These are phyloP conservation scores for Drosophila demipolita DNA, from an alignment of 2,888 invertebrate species.

Conservation along the genomic window DNA sequence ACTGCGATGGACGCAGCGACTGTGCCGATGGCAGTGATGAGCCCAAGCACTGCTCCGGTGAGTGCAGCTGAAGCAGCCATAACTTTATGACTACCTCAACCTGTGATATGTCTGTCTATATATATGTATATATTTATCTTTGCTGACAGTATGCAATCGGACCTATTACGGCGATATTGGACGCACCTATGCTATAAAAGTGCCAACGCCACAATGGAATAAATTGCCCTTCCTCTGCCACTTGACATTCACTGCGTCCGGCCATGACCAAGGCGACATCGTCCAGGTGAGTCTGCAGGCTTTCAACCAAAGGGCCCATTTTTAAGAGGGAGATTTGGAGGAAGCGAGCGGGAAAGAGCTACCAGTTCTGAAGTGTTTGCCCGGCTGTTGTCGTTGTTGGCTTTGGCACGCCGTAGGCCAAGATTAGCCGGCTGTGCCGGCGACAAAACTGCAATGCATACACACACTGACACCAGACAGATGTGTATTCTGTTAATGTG, in stretches of 20 bases:
- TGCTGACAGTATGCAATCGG: conserved; percentile 90
- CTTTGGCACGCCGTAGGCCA: conserved; percentile 59
- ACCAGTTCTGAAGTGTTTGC: conserved; percentile 29
- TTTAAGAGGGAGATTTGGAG: neutral
- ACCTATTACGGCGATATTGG: conserved; percentile 96
- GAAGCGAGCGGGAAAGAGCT: neutral
- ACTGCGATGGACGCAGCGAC: conserved; percentile 93
- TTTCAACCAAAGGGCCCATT: neutral
- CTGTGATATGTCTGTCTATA: neutral
- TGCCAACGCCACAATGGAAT: conserved; percentile 90
- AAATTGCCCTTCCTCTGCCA: conserved; percentile 95
- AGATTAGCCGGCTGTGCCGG: conserved; percentile 66
- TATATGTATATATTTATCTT: conserved; percentile 28
- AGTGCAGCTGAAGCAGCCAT: conserved; percentile 62
- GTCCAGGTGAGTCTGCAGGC: conserved; percentile 88
- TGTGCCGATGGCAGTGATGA: conserved; percentile 95
- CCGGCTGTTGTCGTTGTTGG: conserved; percentile 55
- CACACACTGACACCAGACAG: conserved; percentile 8
- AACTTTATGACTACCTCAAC: neutral
- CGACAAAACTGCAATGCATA: conserved; percentile 67
- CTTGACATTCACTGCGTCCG: conserved; percentile 96
- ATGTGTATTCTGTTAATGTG: conserved; percentile 1
- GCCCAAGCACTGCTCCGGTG: conserved; percentile 91
- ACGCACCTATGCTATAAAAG: conserved; percentile 91
- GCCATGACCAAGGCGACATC: conserved; percentile 94